These are phyloP conservation scores for Myripristis murdjan DNA, from an alignment of 2,797 vertebrate genomes.

Conservation along the genomic window DNA sequence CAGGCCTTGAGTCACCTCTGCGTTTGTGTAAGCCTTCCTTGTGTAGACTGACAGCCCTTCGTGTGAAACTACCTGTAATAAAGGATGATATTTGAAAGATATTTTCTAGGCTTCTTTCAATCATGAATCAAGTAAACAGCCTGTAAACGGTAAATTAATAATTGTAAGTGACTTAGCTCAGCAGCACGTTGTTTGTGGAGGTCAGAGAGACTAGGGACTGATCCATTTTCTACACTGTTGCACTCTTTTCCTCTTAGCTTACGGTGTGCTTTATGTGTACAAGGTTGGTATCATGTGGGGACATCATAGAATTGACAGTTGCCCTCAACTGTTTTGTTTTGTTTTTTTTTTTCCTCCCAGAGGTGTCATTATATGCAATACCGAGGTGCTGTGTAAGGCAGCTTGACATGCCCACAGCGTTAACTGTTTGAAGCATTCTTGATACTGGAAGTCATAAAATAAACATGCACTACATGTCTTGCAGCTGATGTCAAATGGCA, in stretches of 20 bases:
- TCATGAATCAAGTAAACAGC: too few species aligned
- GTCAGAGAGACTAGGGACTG: too few species aligned
- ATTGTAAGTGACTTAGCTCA: too few species aligned
- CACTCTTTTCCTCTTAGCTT: not conserved
- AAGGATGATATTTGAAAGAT: too few species aligned
- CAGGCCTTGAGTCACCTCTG: too few species aligned
- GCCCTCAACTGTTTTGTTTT: not conserved
- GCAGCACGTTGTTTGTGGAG: too few species aligned
- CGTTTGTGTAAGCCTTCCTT: too few species aligned
- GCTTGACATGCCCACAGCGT: not conserved
- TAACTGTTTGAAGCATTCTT: not conserved
- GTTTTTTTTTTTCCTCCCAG: not conserved
- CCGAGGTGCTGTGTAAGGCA: not conserved
- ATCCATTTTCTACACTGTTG: too few species aligned
- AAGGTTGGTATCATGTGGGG: not conserved
- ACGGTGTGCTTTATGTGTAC: not conserved
- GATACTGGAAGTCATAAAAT: conserved; percentile 8
- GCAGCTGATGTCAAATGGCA: conserved; percentile 9
- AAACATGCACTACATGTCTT: conserved; percentile 5
- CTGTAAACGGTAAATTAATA: too few species aligned
- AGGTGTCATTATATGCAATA: not conserved
- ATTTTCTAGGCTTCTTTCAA: too few species aligned
- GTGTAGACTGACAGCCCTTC: too few species aligned
- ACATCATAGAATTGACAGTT: not conserved
- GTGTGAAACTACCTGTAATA: too few species aligned